These are phyloP conservation scores for Cyprinus carpio DNA, from an alignment of 2,113 vertebrate species.

Conservation along the genomic window DNA sequence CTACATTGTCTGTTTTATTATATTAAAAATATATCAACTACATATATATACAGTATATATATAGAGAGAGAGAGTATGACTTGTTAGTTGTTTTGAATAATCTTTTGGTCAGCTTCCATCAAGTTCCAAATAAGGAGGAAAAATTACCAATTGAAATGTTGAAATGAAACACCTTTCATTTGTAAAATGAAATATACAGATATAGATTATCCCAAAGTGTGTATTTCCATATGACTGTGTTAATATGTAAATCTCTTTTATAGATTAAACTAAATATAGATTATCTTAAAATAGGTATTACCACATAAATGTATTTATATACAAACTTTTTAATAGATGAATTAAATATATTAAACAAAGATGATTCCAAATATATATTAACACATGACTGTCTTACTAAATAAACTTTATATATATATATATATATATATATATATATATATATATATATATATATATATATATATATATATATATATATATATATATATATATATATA, in stretches of 20 bases:
- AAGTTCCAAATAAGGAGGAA: neutral
- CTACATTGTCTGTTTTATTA: neutral
- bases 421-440: too few species aligned
- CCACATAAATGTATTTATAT: neutral
- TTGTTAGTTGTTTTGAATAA: neutral
- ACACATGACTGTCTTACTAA: neutral
- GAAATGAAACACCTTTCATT: neutral
- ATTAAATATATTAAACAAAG: neutral
- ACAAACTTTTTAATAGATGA: neutral
- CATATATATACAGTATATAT: neutral
- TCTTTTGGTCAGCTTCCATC: neutral
- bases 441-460: neutral
- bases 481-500: neutral
- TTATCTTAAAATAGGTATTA: neutral
- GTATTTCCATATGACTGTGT: neutral
- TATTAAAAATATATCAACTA: neutral
- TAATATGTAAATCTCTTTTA: neutral
- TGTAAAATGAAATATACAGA: neutral
- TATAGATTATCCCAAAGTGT: neutral
- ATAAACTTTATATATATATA: too few species aligned
- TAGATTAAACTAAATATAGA: neutral
- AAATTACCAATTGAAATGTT: neutral
- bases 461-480: neutral
- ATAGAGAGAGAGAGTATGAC: neutral
- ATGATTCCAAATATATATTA: neutral